These are phyloP conservation scores for Drosophila nr. medialis DNA, from an alignment of 2,888 invertebrate genomes.

Conservation along the genomic window DNA sequence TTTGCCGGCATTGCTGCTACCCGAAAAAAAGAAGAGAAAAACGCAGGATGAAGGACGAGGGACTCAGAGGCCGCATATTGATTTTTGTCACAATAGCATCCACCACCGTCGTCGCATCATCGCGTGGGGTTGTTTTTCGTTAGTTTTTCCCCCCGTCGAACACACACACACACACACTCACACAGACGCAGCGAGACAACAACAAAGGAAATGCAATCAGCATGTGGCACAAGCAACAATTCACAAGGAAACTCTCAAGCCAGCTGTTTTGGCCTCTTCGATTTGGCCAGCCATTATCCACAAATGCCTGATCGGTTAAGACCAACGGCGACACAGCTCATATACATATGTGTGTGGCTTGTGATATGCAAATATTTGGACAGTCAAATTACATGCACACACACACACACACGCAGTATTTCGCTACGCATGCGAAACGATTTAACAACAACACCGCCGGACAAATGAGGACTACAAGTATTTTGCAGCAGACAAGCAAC, in stretches of 20 bases:
- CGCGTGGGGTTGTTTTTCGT: constrained; percentile 65
- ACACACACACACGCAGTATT: constrained; percentile 18
- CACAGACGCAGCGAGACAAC: constrained; percentile 26
- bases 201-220: constrained; percentile 70
- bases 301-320: constrained; percentile 2
- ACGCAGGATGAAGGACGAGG: constrained; percentile 6
- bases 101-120: constrained; percentile 46
- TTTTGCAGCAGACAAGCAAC: constrained; percentile 53
- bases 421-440: constrained; percentile 39
- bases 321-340: constrained; percentile 13
- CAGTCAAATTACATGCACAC: constrained; percentile 40
- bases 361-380: constrained; percentile 73
- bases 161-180: constrained; percentile 9
- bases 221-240: constrained; percentile 25
- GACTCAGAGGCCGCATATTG: constrained; percentile 48
- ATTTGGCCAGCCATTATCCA: constrained; percentile 8
- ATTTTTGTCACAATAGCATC: constrained; percentile 65
- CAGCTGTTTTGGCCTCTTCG: constrained; percentile 62
- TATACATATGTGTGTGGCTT: constrained; percentile 36
- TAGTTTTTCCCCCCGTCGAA: constrained; percentile 58
- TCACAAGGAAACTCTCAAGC: constrained; percentile 42
- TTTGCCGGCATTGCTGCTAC: constrained; percentile 44
- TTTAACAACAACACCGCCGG: constrained; percentile 27
- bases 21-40: constrained; percentile 16
- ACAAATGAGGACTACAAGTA: constrained; percentile 68